Evolutionary conservation across 2,888 invertebrate genomes (phyloP).

Genomic region (Ypsolopha scabrella): DNA sequence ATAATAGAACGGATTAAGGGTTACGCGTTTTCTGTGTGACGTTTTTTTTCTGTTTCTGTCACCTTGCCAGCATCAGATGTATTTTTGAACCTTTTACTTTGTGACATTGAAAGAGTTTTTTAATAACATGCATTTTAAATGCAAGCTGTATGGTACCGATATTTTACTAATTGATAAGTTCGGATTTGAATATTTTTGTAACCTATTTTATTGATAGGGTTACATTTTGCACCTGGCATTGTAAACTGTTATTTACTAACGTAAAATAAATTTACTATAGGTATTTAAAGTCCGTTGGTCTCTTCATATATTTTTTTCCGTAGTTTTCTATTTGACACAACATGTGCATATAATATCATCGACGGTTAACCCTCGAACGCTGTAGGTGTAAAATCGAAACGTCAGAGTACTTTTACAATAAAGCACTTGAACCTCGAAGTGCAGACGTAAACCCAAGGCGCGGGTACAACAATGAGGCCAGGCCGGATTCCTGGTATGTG

Average conservation of each 20-base stretch:
- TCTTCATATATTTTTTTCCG: not conserved
- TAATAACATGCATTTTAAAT: constrained; percentile 53
- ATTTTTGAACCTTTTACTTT: constrained; percentile 35
- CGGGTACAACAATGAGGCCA: constrained; percentile 41
- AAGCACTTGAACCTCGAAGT: constrained; percentile 25
- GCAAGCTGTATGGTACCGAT: constrained; percentile 43
- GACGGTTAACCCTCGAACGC: constrained; percentile 57
- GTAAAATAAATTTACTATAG: not conserved
- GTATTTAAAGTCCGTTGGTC: not conserved
- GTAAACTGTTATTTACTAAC: not conserved
- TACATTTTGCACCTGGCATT: not conserved
- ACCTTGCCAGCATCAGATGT: constrained; percentile 60
- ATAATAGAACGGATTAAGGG: constrained; percentile 66
- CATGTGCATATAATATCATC: constrained; percentile 8
- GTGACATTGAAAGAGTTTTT: constrained; percentile 20
- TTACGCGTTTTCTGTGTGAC: constrained; percentile 45
- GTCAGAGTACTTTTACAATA: constrained; percentile 38
- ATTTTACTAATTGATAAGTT: constrained; percentile 44
- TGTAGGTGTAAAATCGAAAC: constrained; percentile 52
- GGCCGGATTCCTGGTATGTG: constrained; percentile 56
- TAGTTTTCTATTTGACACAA: not conserved
- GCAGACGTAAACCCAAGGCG: constrained; percentile 31
- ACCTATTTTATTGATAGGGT: not conserved
- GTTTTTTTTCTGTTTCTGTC: constrained; percentile 54
- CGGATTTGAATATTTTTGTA: constrained; percentile 14